phyloP scores from a whole-genome alignment of 2,888 invertebrate genomes.

The Drosophila helvetica region DNA sequence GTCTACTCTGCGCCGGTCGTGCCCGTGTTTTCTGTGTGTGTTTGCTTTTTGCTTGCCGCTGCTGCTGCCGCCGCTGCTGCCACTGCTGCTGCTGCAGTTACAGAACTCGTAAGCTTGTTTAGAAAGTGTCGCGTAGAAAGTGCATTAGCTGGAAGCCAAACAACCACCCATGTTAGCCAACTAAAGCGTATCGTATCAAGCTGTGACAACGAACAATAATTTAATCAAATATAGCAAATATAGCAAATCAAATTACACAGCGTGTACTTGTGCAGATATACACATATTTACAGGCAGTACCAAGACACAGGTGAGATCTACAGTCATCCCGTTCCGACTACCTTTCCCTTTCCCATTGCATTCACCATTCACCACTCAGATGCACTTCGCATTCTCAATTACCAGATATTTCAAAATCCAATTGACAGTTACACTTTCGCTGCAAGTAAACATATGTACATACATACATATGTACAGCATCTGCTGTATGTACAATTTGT shows the following conservation, averaged over 20 bases:
- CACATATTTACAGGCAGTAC: background rate
- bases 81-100: slow-evolving; percentile 24
- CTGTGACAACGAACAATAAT: slow-evolving; percentile 7
- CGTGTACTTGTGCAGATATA: background rate
- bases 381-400: slow-evolving; percentile 37
- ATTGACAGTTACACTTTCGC: slow-evolving; percentile 51
- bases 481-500: background rate
- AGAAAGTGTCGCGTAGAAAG: slow-evolving; percentile 35
- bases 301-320: slow-evolving; percentile 21
- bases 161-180: slow-evolving; percentile 17
- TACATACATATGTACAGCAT: too few species aligned
- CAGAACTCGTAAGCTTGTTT: slow-evolving; percentile 20
- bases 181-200: slow-evolving; percentile 20
- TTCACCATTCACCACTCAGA: slow-evolving; percentile 12
- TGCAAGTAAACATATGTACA: background rate
- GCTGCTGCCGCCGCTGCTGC: slow-evolving; percentile 21
- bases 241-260: background rate
- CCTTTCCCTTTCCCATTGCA: slow-evolving; percentile 10
- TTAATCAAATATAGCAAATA: background rate
- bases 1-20: slow-evolving; percentile 59
- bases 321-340: slow-evolving; percentile 17
- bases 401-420: slow-evolving; percentile 42
- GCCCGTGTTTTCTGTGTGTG: slow-evolving; percentile 2
- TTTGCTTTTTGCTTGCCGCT: background rate
- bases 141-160: slow-evolving; percentile 44